phyloP scores from a whole-genome alignment of 2,888 invertebrate genomes.

The Sarcophaga carnaria region DNA sequence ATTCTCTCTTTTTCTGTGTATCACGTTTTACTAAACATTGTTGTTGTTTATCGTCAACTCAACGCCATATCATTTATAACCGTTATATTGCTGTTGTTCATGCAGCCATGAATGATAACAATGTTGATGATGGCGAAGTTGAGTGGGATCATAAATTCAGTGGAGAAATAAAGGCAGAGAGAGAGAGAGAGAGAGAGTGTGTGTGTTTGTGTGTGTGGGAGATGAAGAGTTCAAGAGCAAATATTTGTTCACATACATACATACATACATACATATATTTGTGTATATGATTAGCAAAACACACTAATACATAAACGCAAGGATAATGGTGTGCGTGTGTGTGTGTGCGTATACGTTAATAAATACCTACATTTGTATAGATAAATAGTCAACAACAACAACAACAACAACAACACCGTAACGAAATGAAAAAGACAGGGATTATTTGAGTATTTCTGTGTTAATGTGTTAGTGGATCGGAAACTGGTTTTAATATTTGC shows the following conservation, averaged over 20 bases:
- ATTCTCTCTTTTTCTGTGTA: background rate
- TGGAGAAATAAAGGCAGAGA: background rate
- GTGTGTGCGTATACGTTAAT: background rate
- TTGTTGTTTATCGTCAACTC: background rate
- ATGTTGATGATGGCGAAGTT: background rate
- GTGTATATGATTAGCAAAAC: background rate
- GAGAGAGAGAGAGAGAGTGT: background rate
- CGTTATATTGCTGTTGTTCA: background rate
- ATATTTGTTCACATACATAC: background rate
- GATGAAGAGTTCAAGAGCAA: background rate
- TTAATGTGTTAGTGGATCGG: background rate
- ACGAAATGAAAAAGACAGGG: background rate
- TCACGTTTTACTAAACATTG: background rate
- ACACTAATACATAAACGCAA: background rate
- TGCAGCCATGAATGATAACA: background rate
- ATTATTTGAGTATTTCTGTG: background rate
- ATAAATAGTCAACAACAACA: slow-evolving; percentile 23
- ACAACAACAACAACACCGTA: background rate
- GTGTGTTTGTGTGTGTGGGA: background rate
- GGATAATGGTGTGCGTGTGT: background rate
- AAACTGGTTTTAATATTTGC: background rate
- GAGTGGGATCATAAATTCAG: background rate
- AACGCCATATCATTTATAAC: background rate
- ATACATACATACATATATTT: too few species aligned
- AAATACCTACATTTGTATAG: slow-evolving; percentile 15